phyloP scores from a whole-genome alignment of 1,140 invertebrate genomes.

The Bombus breviceps region DNA sequence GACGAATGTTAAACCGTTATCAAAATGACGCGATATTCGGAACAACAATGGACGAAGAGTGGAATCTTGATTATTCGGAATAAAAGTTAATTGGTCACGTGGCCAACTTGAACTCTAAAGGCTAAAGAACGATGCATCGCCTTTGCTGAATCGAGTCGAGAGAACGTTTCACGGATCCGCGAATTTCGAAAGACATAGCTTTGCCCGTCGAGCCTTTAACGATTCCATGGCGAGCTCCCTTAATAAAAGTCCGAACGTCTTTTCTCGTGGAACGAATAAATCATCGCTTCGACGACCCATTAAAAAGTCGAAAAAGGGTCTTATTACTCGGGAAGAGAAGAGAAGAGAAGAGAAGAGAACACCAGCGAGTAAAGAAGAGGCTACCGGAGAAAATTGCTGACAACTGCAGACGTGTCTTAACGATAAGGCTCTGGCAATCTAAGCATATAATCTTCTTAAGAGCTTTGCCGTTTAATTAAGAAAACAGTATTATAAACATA shows the following conservation, averaged over 20 bases:
- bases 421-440: constrained; percentile 65
- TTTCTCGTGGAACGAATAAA: constrained; percentile 40
- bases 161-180: background rate
- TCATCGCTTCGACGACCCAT: constrained; percentile 53
- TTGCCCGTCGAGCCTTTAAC: background rate
- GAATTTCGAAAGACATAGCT: background rate
- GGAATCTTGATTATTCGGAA: background rate
- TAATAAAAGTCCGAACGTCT: constrained; percentile 34
- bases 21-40: background rate
- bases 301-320: constrained; percentile 44
- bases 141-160: background rate
- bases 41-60: background rate
- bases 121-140: background rate
- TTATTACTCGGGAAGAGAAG: constrained; percentile 8
- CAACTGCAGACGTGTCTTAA: constrained; percentile 66
- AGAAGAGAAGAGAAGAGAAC: background rate
- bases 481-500: constrained; percentile 3
- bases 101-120: background rate
- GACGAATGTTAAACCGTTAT: background rate
- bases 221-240: constrained; percentile 20
- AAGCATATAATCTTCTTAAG: constrained; percentile 70
- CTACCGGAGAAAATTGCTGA: constrained; percentile 66
- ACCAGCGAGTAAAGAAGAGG: background rate
- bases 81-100: background rate
- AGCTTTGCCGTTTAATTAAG: constrained; percentile 72